Conservation (phyloP, 1,140 invertebrate species). For the Holotrichia oblita region DNA sequence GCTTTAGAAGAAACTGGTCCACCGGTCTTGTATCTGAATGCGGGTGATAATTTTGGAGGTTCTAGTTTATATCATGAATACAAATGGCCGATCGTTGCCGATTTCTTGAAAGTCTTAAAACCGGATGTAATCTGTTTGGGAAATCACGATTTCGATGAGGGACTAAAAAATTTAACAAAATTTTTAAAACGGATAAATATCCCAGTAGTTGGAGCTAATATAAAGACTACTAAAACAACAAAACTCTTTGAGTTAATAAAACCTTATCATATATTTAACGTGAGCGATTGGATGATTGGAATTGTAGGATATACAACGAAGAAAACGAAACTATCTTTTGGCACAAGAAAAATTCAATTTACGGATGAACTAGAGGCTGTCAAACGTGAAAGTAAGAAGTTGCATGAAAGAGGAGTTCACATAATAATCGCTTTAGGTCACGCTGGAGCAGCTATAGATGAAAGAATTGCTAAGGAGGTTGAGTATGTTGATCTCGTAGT, state of each 20-base stretch:
- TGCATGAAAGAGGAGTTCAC: constrained; percentile 71
- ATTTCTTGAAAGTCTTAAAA: constrained; percentile 79
- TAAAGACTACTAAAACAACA: constrained; percentile 67
- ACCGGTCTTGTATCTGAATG: constrained; percentile 81
- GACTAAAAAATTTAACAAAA: constrained; percentile 75
- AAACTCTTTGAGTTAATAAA: constrained; percentile 57
- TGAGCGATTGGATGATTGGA: constrained; percentile 75
- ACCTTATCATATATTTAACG: constrained; percentile 74
- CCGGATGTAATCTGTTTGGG: constrained; percentile 90
- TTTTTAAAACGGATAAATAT: constrained; percentile 77
- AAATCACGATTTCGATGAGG: constrained; percentile 94
- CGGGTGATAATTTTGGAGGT: constrained; percentile 90
- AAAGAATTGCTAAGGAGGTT: constrained; percentile 80
- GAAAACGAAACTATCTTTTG: constrained; percentile 76
- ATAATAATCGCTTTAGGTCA: constrained; percentile 92
- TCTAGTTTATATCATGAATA: constrained; percentile 83
- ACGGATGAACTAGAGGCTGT: constrained; percentile 79
- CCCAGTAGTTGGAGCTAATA: constrained; percentile 82
- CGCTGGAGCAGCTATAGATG: constrained; percentile 80
- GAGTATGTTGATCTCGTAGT: constrained; percentile 87
- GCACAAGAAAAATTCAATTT: constrained; percentile 73
- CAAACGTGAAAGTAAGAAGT: constrained; percentile 69
- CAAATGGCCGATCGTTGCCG: constrained; percentile 78
- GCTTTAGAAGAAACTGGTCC: constrained; percentile 65
- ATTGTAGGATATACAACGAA: constrained; percentile 90